These are phyloP conservation scores for Cephus spinipes DNA, from an alignment of 2,888 invertebrate genomes.

Conservation along the genomic window DNA sequence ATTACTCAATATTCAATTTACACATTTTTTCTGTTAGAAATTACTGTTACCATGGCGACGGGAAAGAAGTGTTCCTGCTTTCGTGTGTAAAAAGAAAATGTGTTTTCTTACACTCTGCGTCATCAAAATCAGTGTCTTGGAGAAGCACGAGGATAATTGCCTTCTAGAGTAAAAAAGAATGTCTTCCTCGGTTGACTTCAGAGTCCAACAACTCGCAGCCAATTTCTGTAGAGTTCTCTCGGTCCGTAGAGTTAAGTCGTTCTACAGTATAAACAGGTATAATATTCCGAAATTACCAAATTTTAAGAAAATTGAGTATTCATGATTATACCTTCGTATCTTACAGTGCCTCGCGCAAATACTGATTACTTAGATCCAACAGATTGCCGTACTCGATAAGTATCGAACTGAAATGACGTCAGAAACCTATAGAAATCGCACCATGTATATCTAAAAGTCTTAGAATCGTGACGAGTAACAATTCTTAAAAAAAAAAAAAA, in stretches of 20 bases:
- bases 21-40: not conserved
- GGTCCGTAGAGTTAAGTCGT: not conserved
- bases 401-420: not conserved
- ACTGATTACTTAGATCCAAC: not conserved
- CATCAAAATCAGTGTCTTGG: not conserved
- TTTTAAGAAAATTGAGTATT: not conserved
- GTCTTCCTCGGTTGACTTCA: not conserved
- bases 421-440: not conserved
- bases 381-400: not conserved
- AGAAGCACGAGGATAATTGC: not conserved
- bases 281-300: not conserved
- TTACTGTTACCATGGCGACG: not conserved
- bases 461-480: not conserved
- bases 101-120: not conserved
- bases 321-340: not conserved
- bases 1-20: not conserved
- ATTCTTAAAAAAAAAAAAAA: not conserved
- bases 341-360: too few species aligned
- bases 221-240: not conserved
- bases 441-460: not conserved
- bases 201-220: not conserved
- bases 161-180: not conserved
- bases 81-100: not conserved
- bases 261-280: not conserved
- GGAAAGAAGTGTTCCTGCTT: not conserved